These are phyloP conservation scores for Phenganax stokvisi DNA, from an alignment of 92 coral and sea anemone genomes.

Conservation along the genomic window DNA sequence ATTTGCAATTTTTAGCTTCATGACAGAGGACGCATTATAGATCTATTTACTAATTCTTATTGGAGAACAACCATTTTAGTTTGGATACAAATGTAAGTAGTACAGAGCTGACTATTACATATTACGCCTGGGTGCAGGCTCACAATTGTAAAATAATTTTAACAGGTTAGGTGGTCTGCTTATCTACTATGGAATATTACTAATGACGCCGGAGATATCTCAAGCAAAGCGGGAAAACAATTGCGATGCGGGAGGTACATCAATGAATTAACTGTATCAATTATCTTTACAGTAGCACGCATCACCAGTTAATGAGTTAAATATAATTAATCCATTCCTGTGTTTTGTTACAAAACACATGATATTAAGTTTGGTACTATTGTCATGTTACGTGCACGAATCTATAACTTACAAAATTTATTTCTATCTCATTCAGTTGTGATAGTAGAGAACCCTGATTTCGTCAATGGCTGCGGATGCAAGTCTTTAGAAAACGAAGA, in stretches of 20 bases:
- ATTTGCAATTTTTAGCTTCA: background rate
- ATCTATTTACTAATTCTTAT: slow-evolving; percentile 60
- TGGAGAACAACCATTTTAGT: slow-evolving; percentile 66
- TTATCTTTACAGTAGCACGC: no score
- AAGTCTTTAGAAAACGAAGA: slow-evolving; percentile 70
- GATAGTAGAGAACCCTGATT: background rate
- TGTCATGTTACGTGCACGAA: no score
- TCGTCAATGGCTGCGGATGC: slow-evolving; percentile 83
- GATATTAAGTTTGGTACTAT: background rate
- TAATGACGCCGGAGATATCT: slow-evolving; percentile 89
- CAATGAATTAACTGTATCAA: background rate
- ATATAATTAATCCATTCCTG: background rate
- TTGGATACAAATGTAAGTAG: slow-evolving; percentile 80
- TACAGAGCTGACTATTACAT: background rate
- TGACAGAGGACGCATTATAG: slow-evolving; percentile 63
- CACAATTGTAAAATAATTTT: background rate
- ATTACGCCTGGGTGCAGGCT: background rate
- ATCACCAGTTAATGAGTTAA: background rate
- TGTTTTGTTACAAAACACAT: background rate
- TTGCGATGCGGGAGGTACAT: slow-evolving; percentile 26
- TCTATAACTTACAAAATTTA: background rate
- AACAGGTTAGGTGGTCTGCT: slow-evolving; percentile 88
- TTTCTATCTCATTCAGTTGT: background rate
- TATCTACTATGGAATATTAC: slow-evolving; percentile 85
- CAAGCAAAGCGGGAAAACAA: slow-evolving; percentile 40